Evolutionary conservation across 2,888 invertebrate genomes (phyloP).

Genomic region (Cataglyphis rosenhaueri): DNA sequence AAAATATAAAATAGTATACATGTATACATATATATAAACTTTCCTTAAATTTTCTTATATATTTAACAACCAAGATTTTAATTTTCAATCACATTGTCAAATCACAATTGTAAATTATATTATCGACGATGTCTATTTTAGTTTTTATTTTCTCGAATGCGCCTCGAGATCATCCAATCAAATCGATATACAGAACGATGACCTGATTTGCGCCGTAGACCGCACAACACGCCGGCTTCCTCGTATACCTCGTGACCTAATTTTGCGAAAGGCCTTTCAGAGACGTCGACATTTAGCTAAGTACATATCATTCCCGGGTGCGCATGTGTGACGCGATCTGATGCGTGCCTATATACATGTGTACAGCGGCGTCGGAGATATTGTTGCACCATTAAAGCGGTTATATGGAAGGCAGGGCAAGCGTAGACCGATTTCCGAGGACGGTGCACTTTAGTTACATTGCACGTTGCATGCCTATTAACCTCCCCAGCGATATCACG

Average conservation of each 20-base stretch:
- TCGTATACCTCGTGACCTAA: conserved; percentile 38
- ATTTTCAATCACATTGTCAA: background rate
- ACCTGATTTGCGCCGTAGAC: conserved; percentile 42
- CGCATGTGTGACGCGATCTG: background rate
- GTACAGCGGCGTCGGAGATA: background rate
- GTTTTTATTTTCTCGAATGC: background rate
- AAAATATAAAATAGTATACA: background rate
- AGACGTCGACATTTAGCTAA: conserved; percentile 43
- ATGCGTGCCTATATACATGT: background rate
- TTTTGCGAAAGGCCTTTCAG: conserved; percentile 51
- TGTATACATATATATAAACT: background rate
- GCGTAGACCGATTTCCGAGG: conserved; percentile 41
- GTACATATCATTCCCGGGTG: conserved; percentile 46
- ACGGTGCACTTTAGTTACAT: conserved; percentile 31
- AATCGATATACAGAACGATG: conserved; percentile 37
- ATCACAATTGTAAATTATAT: background rate
- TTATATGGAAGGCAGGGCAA: conserved; percentile 29
- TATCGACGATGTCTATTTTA: background rate
- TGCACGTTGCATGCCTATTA: conserved; percentile 40
- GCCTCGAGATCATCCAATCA: conserved; percentile 2
- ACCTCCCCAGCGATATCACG: conserved; percentile 26
- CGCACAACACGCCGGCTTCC: background rate
- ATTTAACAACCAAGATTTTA: background rate
- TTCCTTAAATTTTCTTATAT: background rate
- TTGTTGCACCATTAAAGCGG: conserved; percentile 37